Base-by-base conservation (phyloP, 64 coral and sea anemone species). In the Stylophora pistillata region DNA sequence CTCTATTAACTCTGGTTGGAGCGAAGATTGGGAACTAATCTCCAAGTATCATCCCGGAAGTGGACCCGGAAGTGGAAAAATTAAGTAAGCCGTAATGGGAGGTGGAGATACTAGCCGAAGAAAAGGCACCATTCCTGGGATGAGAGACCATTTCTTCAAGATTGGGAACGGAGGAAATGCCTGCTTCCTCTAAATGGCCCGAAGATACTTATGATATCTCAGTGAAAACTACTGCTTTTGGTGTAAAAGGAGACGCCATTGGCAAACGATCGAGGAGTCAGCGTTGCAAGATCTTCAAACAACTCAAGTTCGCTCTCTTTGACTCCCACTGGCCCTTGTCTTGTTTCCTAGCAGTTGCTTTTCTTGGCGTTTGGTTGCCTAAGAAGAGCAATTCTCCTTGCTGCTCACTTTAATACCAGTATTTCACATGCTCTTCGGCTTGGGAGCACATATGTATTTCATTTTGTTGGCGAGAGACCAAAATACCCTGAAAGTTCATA, bases 391-490 rank as follows among this genome's bases (percentile, higher is more conserved):
- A 29, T 56, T 92, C 90, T 32, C 68, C 77, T 58, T 92, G 90
- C 73, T 47, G 41, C 82, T 86, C 6, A 41, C 90, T 9, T 86
- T 66, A 18, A 17, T 92, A 18, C 90, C 90, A 31, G 37, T 86
- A 65, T 86, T 71, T 33, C 76, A 74, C 30, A 73, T 92, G 9
- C n/a, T n/a, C n/a, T n/a, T n/a, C n/a, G n/a, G n/a, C n/a, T n/a
- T n/a, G n/a, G n/a, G n/a, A n/a, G n/a, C 90, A 30, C 90, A 92
- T 86, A 58, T 92, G 17, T 92, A 79, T 74, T 92, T 92, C 59
- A 77, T 86, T 15, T 16, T 57, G 21, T 86, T 82, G 10, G 23
- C 73, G 17, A 71, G 59, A 30, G 81, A 91, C 71, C 74, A 65
- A 18, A 78, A 56, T 9, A n/a, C n/a, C n/a, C n/a, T n/a, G n/a